phyloP scores from a whole-genome alignment of 1,140 invertebrate genomes.

The Proales similis region DNA sequence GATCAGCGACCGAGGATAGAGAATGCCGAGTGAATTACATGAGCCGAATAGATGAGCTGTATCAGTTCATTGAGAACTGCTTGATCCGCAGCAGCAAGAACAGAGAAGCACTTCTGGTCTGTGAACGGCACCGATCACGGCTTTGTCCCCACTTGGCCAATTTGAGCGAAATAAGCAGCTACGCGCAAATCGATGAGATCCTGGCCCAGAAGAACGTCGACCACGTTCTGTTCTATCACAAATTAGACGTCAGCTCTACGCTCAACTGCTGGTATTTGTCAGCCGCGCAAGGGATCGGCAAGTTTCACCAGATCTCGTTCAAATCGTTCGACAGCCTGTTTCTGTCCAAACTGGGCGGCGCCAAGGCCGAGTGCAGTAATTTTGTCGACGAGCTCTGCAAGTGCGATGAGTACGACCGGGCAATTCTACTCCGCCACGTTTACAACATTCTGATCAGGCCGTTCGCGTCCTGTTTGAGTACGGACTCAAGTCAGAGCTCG shows the following conservation, averaged over 20 bases:
- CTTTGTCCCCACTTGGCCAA: conserved; percentile 1
- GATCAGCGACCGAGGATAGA: too few species aligned
- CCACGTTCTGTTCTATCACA: neutral
- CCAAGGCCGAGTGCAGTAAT: conserved; percentile 4
- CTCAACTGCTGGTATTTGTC: conserved; percentile 24
- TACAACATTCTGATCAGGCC: conserved; percentile 16
- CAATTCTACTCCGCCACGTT: neutral
- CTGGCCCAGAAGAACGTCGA: neutral
- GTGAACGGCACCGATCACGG: conserved; percentile 12
- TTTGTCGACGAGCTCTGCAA: conserved; percentile 14
- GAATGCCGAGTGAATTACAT: neutral
- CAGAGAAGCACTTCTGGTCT: conserved; percentile 21
- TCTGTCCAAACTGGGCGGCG: conserved; percentile 17
- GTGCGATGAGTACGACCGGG: conserved; percentile 4
- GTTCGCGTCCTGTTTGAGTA: conserved; percentile 2
- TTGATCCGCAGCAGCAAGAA: conserved; percentile 15
- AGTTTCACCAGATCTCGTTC: conserved; percentile 19
- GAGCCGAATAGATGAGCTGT: conserved; percentile 12
- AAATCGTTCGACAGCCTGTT: conserved; percentile 32
- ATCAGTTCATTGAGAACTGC: conserved; percentile 7
- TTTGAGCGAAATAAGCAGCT: conserved; percentile 14
- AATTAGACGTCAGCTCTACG: conserved; percentile 2
- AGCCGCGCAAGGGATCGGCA: neutral
- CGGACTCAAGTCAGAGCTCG: neutral
- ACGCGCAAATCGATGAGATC: conserved; percentile 28